A percentile compares a stretch with the other conserved stretches of the same genome.
Conservation (phyloP, 2,113 vertebrate genomes). For the Colossoma macropomum region DNA sequence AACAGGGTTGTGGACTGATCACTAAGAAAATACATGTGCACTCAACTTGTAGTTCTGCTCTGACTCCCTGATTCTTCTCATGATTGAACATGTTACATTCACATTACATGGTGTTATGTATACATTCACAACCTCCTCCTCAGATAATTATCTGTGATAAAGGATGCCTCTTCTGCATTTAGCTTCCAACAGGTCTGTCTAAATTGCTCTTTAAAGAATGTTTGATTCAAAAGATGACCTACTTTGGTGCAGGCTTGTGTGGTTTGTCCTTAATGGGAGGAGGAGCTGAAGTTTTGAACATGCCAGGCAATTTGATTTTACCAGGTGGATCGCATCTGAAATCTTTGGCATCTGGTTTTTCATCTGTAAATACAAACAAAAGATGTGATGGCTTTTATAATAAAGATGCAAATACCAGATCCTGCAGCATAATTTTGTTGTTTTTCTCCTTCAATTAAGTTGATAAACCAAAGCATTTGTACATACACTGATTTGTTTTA, state of each 20-base stretch:
- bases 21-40: not conserved
- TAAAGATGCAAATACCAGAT: not conserved
- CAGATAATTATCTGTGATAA: not conserved
- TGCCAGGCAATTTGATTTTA: conserved; percentile 77
- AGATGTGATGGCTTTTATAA: not conserved
- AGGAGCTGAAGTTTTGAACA: conserved; percentile 61
- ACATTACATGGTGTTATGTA: not conserved
- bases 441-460: too few species aligned
- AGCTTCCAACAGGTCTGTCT: not conserved
- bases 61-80: not conserved
- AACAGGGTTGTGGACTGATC: too few species aligned
- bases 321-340: conserved; percentile 71
- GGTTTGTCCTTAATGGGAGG: conserved; percentile 78
- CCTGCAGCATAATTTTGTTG: not conserved
- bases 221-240: conserved; percentile 49
- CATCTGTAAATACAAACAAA: conserved; percentile 64
- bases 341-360: conserved; percentile 74
- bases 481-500: not conserved
- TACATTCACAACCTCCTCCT: not conserved
- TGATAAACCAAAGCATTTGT: too few species aligned
- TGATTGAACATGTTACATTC: too few species aligned
- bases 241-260: conserved; percentile 67
- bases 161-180: too few species aligned
- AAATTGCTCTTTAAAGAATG: not conserved
- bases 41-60: not conserved